Base-by-base conservation (phyloP, 2,888 invertebrate species). In the Colostygia pectinataria region DNA sequence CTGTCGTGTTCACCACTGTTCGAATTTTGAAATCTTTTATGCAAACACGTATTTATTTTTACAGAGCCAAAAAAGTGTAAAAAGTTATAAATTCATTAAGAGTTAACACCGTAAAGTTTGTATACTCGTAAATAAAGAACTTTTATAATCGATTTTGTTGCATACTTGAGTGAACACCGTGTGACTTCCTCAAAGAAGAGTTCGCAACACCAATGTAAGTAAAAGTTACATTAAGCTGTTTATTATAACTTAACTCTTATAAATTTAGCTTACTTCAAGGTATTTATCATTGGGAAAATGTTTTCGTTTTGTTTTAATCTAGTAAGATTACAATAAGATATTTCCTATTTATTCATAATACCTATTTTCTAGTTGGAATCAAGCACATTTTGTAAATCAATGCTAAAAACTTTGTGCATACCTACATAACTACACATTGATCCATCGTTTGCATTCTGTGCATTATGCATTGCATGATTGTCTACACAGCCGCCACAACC, bases 1-100 rank as follows among this genome's bases (percentile, higher is more conserved):
- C 81, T 69, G 83, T 75, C 83, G 80, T 69, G 72, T n/a, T n/a
- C n/a, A n/a, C n/a, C n/a, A n/a, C n/a, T n/a, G 67, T 80, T 81
- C 67, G 67, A 82, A 81, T 78, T 83, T 83, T 74, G 72, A 80
- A 80, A 76, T 60, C 10, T 10, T n/a, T n/a, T n/a, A n/a, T n/a
- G n/a, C n/a, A n/a, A n/a, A n/a, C n/a, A n/a, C n/a, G n/a, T n/a
- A n/a, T n/a, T n/a, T n/a, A n/a, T n/a, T n/a, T n/a, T n/a, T n/a
- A n/a, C n/a, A n/a, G n/a, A n/a, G n/a, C n/a, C n/a, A n/a, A n/a
- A n/a, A n/a, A 39, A 29, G 20, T 20, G 2, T 9, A 4, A 20
- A 4, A 5, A 20, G 20, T 8, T 15, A 29, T n/a, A 3, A 20
- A 33, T 20, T 1, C 12, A 5, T 9, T 28, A 4, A 28, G 37